phyloP scores from a whole-genome alignment of 2,797 vertebrate genomes.

The Cyclura pinguis region DNA sequence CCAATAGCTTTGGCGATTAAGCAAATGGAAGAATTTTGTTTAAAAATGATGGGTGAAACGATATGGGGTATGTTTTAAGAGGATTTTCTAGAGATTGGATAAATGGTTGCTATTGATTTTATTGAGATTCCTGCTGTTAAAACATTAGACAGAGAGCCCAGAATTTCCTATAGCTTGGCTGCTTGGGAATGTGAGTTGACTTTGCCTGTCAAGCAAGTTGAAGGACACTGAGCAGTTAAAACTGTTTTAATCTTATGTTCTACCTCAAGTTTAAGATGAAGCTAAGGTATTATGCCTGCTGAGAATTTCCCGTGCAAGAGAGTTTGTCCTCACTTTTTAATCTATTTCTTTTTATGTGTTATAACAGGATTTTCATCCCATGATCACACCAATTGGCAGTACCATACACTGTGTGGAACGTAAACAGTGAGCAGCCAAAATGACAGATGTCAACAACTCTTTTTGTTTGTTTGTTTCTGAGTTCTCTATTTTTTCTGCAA shows the following conservation, averaged over 20 bases:
- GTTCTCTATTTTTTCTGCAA: slow-evolving; percentile 53
- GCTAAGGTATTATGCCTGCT: neutral
- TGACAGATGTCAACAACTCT: slow-evolving; percentile 31
- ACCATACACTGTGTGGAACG: slow-evolving; percentile 15
- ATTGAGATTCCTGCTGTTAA: slow-evolving; percentile 20
- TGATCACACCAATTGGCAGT: slow-evolving; percentile 26
- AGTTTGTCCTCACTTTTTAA: slow-evolving; percentile 39
- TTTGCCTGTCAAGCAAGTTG: slow-evolving; percentile 22
- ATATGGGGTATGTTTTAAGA: slow-evolving; percentile 47
- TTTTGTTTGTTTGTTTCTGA: slow-evolving; percentile 44
- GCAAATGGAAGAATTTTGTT: slow-evolving; percentile 54
- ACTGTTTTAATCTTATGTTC: slow-evolving; percentile 27
- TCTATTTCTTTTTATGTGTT: slow-evolving; percentile 45
- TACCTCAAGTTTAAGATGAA: slow-evolving; percentile 29
- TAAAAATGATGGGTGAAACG: slow-evolving; percentile 43
- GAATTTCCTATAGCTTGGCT: slow-evolving; percentile 42
- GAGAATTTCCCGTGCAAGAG: slow-evolving; percentile 26
- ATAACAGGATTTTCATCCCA: slow-evolving; percentile 35
- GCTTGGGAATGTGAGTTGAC: slow-evolving; percentile 23
- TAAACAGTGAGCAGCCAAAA: slow-evolving; percentile 1
- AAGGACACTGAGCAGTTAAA: slow-evolving; percentile 13
- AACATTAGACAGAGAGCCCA: slow-evolving; percentile 8
- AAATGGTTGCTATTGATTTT: neutral
- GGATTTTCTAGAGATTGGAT: slow-evolving; percentile 45
- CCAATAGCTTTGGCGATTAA: slow-evolving; percentile 62